phyloP scores from a whole-genome alignment of 1,140 invertebrate species.

The Euglossa dilemma region DNA sequence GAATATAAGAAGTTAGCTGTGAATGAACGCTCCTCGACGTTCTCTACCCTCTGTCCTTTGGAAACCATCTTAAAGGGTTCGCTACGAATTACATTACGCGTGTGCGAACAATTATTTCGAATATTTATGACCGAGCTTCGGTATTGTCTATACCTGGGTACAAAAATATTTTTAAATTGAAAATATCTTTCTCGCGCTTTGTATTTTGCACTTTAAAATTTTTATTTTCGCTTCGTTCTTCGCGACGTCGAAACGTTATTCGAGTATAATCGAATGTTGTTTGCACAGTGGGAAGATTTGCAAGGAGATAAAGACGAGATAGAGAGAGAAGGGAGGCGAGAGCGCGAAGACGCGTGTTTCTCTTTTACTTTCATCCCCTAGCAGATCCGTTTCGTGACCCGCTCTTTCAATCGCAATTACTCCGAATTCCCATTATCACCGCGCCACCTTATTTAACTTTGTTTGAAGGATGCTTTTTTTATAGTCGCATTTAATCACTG shows the following conservation, averaged over 20 bases:
- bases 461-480: slow-evolving; percentile 72
- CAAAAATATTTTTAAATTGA: no score
- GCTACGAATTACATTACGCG: background rate
- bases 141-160: no score
- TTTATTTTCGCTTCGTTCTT: no score
- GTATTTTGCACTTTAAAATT: no score
- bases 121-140: no score
- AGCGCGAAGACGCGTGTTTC: background rate
- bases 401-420: slow-evolving; percentile 58
- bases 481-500: slow-evolving; percentile 74
- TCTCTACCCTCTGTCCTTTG: background rate
- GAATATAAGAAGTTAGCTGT: slow-evolving; percentile 71
- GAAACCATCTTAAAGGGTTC: background rate
- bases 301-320: no score
- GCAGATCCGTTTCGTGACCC: slow-evolving; percentile 3
- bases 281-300: no score
- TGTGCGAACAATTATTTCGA: no score
- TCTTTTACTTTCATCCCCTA: background rate
- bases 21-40: slow-evolving; percentile 22
- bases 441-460: slow-evolving; percentile 72
- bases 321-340: no score
- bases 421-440: slow-evolving; percentile 65
- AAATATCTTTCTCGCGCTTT: no score
- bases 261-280: no score
- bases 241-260: no score